phyloP scores from a whole-genome alignment of 2,797 vertebrate species.

The Pipistrellus pipistrellus region DNA sequence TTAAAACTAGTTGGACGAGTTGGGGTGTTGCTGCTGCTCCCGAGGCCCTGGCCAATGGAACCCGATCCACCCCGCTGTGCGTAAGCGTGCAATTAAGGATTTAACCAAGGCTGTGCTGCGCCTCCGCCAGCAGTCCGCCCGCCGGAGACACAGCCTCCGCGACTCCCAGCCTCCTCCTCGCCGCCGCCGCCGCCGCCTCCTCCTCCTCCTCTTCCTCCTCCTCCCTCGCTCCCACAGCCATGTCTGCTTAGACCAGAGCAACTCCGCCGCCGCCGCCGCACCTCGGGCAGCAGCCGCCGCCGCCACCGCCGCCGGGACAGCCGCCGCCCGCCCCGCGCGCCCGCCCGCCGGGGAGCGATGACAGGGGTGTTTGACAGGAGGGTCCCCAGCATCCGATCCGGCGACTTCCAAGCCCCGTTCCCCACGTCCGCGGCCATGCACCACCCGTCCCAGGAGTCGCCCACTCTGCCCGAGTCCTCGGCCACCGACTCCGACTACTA shows the following conservation, averaged over 20 bases:
- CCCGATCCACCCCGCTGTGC: constrained; percentile 99
- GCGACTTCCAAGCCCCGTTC: constrained; percentile 96
- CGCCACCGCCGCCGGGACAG: constrained; percentile 48
- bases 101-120: constrained; percentile 98
- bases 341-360: constrained; percentile 90
- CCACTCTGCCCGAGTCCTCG: constrained; percentile 97
- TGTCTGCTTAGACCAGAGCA: constrained; percentile 92
- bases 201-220: constrained; percentile 79
- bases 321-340: neutral
- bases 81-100: constrained; percentile 99
- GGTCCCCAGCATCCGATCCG: constrained; percentile 94
- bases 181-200: constrained; percentile 62
- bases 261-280: constrained; percentile 76
- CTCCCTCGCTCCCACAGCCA: constrained; percentile 87
- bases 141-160: constrained; percentile 88
- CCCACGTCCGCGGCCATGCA: constrained; percentile 96
- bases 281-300: constrained; percentile 81
- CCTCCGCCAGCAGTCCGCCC: constrained; percentile 94
- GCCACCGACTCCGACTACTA: constrained; percentile 99
- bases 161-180: constrained; percentile 88
- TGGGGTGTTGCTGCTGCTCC: constrained; percentile 94
- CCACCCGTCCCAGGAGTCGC: constrained; percentile 99
- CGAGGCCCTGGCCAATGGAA: constrained; percentile 95
- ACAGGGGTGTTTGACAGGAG: constrained; percentile 99
- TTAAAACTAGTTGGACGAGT: constrained; percentile 94